phyloP scores from a whole-genome alignment of 2,888 invertebrate genomes.

The Acrobasis repandana region DNA sequence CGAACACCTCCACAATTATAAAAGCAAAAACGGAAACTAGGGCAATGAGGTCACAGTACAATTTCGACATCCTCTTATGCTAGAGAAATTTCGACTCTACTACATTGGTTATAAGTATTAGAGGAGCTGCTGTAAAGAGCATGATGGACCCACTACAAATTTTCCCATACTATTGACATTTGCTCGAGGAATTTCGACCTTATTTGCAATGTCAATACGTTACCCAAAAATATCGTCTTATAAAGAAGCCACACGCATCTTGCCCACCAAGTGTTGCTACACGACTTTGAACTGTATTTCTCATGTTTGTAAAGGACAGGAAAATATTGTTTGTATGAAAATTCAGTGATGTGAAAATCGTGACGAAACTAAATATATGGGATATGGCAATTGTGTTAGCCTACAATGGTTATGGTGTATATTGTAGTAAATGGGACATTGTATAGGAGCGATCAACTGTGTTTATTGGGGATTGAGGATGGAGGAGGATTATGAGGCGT shows the following conservation, averaged over 20 bases:
- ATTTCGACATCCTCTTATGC: not conserved
- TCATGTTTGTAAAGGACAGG: too few species aligned
- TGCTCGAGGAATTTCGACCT: not conserved
- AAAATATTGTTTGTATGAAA: not conserved
- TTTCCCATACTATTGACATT: conserved; percentile 8
- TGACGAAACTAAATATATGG: conserved; percentile 1
- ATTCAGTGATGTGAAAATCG: conserved; percentile 9
- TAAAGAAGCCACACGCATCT: not conserved
- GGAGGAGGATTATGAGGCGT: not conserved
- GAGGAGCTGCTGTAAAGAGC: not conserved
- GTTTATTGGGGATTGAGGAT: not conserved
- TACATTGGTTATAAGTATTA: not conserved
- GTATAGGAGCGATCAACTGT: not conserved
- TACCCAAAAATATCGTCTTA: not conserved
- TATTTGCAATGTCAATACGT: not conserved
- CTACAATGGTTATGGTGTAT: not conserved
- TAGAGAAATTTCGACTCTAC: not conserved
- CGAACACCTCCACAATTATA: conserved; percentile 14
- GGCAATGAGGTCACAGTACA: conserved; percentile 21
- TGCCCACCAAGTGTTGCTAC: not conserved
- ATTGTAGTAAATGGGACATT: not conserved
- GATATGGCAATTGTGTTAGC: conserved; percentile 4
- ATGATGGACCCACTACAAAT: conserved; percentile 4
- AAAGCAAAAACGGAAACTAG: conserved; percentile 19
- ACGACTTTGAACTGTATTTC: not conserved